Percentiles rank a stretch among this genome's conserved stretches.
phyloP scores from a whole-genome alignment of 2,797 vertebrate species.

The Girardinus metallicus region DNA sequence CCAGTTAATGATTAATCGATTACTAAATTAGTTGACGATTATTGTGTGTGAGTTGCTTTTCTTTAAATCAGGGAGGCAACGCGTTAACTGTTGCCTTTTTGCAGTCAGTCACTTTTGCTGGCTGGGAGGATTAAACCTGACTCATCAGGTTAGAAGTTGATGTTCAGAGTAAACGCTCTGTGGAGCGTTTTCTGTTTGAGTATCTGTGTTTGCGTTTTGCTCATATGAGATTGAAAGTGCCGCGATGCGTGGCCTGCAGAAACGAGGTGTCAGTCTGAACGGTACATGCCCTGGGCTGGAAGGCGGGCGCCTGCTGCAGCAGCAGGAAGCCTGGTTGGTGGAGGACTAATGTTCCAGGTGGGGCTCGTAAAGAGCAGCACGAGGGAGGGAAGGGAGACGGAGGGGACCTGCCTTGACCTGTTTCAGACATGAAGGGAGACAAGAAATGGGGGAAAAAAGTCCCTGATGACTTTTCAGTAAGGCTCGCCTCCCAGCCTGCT shows the following conservation, averaged over 20 bases:
- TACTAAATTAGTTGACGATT: too few species aligned
- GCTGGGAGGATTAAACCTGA: not conserved
- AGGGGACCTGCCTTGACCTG: slow-evolving; percentile 84
- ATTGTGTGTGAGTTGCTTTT: not conserved
- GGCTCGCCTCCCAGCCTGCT: slow-evolving; percentile 56
- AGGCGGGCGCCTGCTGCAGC: slow-evolving; percentile 26
- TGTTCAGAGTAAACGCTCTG: not conserved
- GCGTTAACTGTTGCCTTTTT: not conserved
- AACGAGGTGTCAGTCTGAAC: slow-evolving; percentile 45
- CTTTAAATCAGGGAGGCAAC: not conserved
- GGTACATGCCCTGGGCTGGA: slow-evolving; percentile 50
- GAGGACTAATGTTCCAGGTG: slow-evolving; percentile 80
- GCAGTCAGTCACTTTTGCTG: not conserved
- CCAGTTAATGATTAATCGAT: too few species aligned
- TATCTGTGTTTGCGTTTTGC: slow-evolving; percentile 24
- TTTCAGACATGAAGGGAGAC: slow-evolving; percentile 76
- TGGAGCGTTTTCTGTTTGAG: slow-evolving; percentile 16
- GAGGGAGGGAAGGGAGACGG: slow-evolving; percentile 55
- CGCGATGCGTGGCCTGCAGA: slow-evolving; percentile 9
- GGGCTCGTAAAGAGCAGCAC: slow-evolving; percentile 72
- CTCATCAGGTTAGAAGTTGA: not conserved
- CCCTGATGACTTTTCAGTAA: slow-evolving; percentile 79
- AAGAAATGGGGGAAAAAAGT: slow-evolving; percentile 34
- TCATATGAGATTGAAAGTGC: slow-evolving; percentile 27
- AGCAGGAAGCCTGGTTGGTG: slow-evolving; percentile 53